phyloP scores from a whole-genome alignment of 2,797 vertebrate species.

The Gorsachius magnificus region DNA sequence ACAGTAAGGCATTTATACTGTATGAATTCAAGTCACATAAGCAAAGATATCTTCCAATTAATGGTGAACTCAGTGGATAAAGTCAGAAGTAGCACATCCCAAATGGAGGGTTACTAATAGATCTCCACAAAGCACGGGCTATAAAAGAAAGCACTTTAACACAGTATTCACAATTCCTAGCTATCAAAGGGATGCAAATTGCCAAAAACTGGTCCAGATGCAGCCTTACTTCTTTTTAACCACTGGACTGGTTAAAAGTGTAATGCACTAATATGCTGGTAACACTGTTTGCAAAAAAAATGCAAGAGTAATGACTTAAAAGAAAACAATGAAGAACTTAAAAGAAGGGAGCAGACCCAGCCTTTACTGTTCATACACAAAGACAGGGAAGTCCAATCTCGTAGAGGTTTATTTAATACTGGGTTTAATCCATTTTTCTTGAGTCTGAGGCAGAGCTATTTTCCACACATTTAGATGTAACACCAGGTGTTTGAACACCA shows the following conservation, averaged over 20 bases:
- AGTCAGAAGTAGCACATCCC: background rate
- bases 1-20: conserved; percentile 34
- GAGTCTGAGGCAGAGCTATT: background rate
- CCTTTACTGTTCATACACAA: background rate
- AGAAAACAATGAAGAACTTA: background rate
- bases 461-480: background rate
- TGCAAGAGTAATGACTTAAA: background rate
- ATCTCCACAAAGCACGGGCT: conserved; percentile 2
- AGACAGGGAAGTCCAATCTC: background rate
- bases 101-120: conserved; percentile 17
- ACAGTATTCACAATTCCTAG: background rate
- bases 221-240: background rate
- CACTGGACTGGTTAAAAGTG: background rate
- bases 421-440: background rate
- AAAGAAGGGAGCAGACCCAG: background rate
- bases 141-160: background rate
- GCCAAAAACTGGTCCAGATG: background rate
- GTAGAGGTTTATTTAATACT: background rate
- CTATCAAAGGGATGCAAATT: background rate
- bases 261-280: background rate
- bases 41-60: background rate
- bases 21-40: conserved; percentile 52
- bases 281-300: background rate
- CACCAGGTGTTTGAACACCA: background rate
- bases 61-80: background rate